phyloP scores from a whole-genome alignment of 2,797 vertebrate species.

The Dallia pectoralis region DNA sequence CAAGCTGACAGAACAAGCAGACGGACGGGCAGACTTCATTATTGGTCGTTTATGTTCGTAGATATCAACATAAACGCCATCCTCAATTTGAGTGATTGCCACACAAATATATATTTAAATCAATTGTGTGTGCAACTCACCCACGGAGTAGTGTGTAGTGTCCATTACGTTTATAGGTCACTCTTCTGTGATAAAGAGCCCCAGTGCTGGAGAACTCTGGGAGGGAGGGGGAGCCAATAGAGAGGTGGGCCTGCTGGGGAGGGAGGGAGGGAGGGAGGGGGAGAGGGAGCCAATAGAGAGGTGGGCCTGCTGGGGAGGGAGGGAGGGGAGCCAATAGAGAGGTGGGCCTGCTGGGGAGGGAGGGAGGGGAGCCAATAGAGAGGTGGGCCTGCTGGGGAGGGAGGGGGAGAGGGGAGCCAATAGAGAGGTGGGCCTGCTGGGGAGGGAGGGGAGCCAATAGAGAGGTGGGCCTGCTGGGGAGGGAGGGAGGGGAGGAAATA shows the following conservation, averaged over 20 bases:
- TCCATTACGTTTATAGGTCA: conserved; percentile 38
- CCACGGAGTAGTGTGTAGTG: not conserved
- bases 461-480: conserved; percentile 14
- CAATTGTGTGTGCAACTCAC: not conserved
- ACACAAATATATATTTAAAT: not conserved
- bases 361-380: too few relatives aligned
- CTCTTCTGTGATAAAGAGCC: conserved; percentile 4
- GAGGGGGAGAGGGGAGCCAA: conserved; percentile 31
- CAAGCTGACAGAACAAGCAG: too few relatives aligned
- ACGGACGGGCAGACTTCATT: too few relatives aligned
- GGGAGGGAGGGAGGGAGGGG: not conserved
- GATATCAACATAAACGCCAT: too few relatives aligned
- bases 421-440: conserved; percentile 58
- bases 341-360: too few relatives aligned
- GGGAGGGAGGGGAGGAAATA: too few relatives aligned
- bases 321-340: too few relatives aligned
- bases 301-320: too few relatives aligned
- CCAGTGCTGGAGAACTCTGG: conserved; percentile 34
- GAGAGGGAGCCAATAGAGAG: too few relatives aligned
- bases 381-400: too few relatives aligned
- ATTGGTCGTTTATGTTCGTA: too few relatives aligned
- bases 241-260: conserved; percentile 4
- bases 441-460: conserved; percentile 21
- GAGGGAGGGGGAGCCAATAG: conserved; percentile 24
- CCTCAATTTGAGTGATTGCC: too few relatives aligned